Evolutionary conservation across 2,113 vertebrate species (phyloP), one percentile per base, ranked within the genome.

Genomic region (Sialia sialis): DNA sequence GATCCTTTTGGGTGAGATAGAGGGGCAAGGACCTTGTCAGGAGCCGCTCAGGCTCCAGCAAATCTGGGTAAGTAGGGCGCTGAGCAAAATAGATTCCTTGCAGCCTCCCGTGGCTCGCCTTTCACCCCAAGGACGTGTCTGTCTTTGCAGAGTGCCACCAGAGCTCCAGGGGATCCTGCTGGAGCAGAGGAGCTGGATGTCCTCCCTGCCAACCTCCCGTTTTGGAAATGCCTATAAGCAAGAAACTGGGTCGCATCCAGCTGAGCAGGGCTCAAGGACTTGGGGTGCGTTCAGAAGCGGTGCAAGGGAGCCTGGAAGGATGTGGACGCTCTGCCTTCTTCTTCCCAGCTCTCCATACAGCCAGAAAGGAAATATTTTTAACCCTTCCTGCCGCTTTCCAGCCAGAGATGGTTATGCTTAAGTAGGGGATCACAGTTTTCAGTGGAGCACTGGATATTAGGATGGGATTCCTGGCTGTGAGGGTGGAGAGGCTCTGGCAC

Each of bases 1-100:
- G 93, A 90, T 92, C 68, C 80, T 90, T 93, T 75, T 94, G 96
- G 92, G 90, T 75, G 94, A 93, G 89, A 88, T 70, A 46, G 1
- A 63, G 75, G 84, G 72, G 67, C 51, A 63, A 91, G 84, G 75
- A 80, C 58, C 41, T 82, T 44, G 62, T 91, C 77, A 43, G 4
- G 46, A 5, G 13, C 74, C 0, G 1, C 87, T 87, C 39, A 3
- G 84, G 22, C 75, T 90, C 70, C 72, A 84, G 87, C 79, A 78
- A 63, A 94, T 92, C 82, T 93, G 85, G 93, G 87, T 93, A 94
- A 95, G 82, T 85, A 95, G 90, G 72, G 34, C n/a, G 4, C 68
- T 30, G 36, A 29, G 75, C 54, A 74, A 86, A 95, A 77, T 29
- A 91, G 68, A 54, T 49, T 93, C 86, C 66, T 89, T 39, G 25